A percentile compares a stretch with the other conserved stretches of the same genome.
phyloP scores from a whole-genome alignment of 2,113 vertebrate species.

The Malurus cyaneus region DNA sequence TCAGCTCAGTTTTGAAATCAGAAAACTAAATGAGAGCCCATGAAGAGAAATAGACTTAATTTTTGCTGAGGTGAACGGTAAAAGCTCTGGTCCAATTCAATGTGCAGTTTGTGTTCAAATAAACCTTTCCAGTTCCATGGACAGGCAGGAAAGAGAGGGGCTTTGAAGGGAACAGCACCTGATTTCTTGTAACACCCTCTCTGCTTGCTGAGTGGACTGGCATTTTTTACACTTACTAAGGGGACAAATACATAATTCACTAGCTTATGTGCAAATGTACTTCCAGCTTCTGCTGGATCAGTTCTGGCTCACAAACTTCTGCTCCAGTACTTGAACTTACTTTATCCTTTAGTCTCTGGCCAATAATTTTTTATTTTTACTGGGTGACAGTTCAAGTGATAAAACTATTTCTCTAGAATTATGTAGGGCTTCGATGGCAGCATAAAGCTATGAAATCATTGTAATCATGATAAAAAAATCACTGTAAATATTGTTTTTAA shows the following conservation, averaged over 20 bases:
- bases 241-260: constrained; percentile 12
- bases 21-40: not conserved
- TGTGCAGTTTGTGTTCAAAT: not conserved
- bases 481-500: not conserved
- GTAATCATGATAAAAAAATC: not conserved
- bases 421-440: not conserved
- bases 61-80: not conserved
- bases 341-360: constrained; percentile 22
- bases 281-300: constrained; percentile 33
- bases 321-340: constrained; percentile 34
- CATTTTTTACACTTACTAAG: not conserved
- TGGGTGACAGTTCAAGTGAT: constrained; percentile 8
- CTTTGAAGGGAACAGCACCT: not conserved
- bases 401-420: not conserved
- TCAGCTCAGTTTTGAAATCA: not conserved
- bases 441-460: not conserved
- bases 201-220: not conserved
- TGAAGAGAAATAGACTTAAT: not conserved
- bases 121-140: not conserved
- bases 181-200: not conserved
- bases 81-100: not conserved
- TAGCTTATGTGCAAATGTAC: constrained; percentile 9
- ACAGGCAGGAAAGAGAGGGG: not conserved
- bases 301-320: constrained; percentile 56
- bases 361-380: constrained; percentile 45